Base-by-base conservation (phyloP, 1,140 invertebrate genomes). In the Periplaneta americana region DNA sequence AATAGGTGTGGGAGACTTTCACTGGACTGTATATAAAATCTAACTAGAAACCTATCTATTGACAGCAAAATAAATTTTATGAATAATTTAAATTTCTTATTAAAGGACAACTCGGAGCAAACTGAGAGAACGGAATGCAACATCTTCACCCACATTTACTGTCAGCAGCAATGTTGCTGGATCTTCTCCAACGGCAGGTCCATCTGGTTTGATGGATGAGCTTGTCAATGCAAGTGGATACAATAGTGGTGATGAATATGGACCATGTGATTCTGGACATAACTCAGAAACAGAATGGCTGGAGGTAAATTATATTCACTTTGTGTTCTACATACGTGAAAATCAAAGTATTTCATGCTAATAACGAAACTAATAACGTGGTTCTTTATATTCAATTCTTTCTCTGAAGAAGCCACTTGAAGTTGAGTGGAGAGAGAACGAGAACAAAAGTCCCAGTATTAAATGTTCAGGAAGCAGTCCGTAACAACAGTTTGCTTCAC, bases 161-260 rank as follows among this genome's bases (percentile, higher is more conserved):
- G 83, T 34, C 34, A 80, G 48, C n/a, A 81, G 80, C 79, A 76
- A 81, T 84, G 83, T 83, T 82, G 82, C 82, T 84, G 86, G 86
- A 48, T 85, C 87, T 85, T 82, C 81, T 83, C 31, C 86, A 87
- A 39, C 86, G 89, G 83, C 86, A 85, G 48, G 87, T 88, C 84
- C 90, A 87, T 85, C 90, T 88, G 31, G 88, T 89, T 82, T 90
- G n/a, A 75, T 48, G 37, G 35, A 85, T 84, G 81, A 79, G 84
- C 80, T 81, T 85, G 32, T 86, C 86, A 87, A 88, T 85, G 78
- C 85, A 83, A 85, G 89, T 84, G 93, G 93, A 9, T 95, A 95
- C 82, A 96, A 96, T 84, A 95, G 94, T 84, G 94, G 93, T 34
- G 94, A 96, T 87, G 95, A 95, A 86, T 94, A 95, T 85, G 91